Evolutionary conservation across 1,140 invertebrate species (phyloP).

Genomic region (Orchestia grillus): DNA sequence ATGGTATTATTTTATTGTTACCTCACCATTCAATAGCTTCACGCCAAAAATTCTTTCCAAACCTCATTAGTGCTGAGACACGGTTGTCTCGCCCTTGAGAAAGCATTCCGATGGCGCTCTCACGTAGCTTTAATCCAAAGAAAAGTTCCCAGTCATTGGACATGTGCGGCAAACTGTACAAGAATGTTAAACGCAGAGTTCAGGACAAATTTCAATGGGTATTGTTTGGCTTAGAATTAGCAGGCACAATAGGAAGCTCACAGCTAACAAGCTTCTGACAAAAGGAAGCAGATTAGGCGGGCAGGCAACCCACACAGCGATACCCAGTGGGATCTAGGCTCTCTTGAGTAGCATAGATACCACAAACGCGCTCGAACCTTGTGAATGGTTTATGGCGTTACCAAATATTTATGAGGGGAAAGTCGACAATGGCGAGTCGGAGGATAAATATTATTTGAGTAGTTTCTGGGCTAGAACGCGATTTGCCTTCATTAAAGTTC

Average conservation of each 20-base stretch:
- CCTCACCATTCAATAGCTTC: background rate
- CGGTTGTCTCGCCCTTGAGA: background rate
- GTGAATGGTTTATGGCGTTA: background rate
- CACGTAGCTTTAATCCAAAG: background rate
- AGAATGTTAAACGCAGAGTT: background rate
- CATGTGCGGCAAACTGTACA: background rate
- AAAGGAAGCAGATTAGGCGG: background rate
- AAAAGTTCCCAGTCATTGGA: background rate
- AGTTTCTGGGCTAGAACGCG: background rate
- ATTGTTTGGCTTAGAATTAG: slow-evolving; percentile 1
- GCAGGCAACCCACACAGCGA: background rate
- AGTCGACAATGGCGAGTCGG: background rate
- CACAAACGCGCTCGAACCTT: background rate
- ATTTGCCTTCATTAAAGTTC: background rate
- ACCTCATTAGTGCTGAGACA: background rate
- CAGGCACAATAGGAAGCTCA: background rate
- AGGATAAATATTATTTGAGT: background rate
- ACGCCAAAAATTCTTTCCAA: background rate
- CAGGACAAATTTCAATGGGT: background rate
- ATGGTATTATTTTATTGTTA: too few relatives aligned
- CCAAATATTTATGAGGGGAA: background rate
- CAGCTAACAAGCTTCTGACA: background rate
- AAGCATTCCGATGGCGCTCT: background rate
- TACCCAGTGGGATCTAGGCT: too few relatives aligned
- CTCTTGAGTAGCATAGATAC: background rate